Base-by-base conservation (phyloP, 2,888 invertebrate species). In the Callosobruchus maculatus region DNA sequence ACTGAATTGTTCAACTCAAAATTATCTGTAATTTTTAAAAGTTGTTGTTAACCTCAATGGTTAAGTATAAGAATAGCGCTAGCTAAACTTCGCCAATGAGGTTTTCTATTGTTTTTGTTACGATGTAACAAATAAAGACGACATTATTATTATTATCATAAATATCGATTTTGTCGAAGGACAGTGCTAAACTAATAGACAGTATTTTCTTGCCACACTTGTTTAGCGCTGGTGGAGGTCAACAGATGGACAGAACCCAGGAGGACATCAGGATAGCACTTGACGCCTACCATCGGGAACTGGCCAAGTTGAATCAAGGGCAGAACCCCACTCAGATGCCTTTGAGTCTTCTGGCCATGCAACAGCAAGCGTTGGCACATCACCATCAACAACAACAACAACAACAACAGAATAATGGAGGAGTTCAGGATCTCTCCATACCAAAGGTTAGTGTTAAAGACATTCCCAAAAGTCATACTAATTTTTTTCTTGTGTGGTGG, bases 261-360 rank as follows among this genome's bases (percentile, higher is more conserved):
- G 97, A 97, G 81, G 97, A 97, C 82, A 94, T 97, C 83, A 92
- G 97, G 68, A 90, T 97, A 89, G 96, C 96, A 18, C 88, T 97
- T 70, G 96, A 97, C 84, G 95, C 97, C 26, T 97, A 97, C 88
- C 97, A 97, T 85, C 93, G 97, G 78, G 98, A 98, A 87, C 90
- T 98, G 78, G 94, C 95, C 83, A 96, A 97, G 86, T 89, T 98
- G 79, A 96, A 94, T 84, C 92, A 91, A 13, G 82, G 81, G 67
- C 85, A 83, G 75, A 81, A 82, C 74, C 81, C 83, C 18, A 90
- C 90, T 2, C 86, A 86, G 21, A 90, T 90, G 80, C 89, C 93
- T 80, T 91, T 91, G 72, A 85, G 91, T 49, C 84, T 92, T 78
- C 89, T 95, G 70, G 89, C 95, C 81, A 95, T 95, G 2, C 89